Evolutionary conservation across 2,888 invertebrate species (phyloP).

Genomic region (Rhingia rostrata): DNA sequence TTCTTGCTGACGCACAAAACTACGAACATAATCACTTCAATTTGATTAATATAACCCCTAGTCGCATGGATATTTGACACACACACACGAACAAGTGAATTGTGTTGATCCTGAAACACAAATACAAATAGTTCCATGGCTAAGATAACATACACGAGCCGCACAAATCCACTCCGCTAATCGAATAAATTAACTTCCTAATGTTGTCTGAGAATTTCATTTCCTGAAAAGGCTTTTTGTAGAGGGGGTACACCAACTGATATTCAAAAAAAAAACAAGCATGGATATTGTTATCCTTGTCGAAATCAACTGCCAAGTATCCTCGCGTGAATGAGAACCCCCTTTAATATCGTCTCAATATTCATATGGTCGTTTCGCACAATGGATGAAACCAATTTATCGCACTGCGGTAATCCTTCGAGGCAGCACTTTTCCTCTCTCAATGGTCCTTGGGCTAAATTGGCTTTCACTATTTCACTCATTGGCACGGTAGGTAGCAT

Average conservation of each 20-base stretch:
- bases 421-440: conserved; percentile 39
- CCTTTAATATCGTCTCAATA: conserved; percentile 64
- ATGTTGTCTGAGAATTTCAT: conserved; percentile 28
- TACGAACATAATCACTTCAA: too few species aligned
- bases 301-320: conserved; percentile 12
- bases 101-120: too few species aligned
- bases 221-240: conserved; percentile 27
- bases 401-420: conserved; percentile 59
- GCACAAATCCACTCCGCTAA: neutral
- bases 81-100: too few species aligned
- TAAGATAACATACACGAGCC: too few species aligned
- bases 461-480: conserved; percentile 70
- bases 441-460: conserved; percentile 50
- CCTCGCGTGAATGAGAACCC: conserved; percentile 34
- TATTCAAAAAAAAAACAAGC: conserved; percentile 22
- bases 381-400: conserved; percentile 56
- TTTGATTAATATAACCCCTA: too few species aligned
- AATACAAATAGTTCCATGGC: too few species aligned
- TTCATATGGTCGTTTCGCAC: conserved; percentile 70
- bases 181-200: conserved; percentile 51
- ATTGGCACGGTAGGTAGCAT: conserved; percentile 48
- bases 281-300: neutral
- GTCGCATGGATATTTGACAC: too few species aligned
- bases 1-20: too few species aligned
- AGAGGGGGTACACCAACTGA: neutral